Evolutionary conservation across 2,797 vertebrate species (phyloP).

Genomic region (Salmo trutta): DNA sequence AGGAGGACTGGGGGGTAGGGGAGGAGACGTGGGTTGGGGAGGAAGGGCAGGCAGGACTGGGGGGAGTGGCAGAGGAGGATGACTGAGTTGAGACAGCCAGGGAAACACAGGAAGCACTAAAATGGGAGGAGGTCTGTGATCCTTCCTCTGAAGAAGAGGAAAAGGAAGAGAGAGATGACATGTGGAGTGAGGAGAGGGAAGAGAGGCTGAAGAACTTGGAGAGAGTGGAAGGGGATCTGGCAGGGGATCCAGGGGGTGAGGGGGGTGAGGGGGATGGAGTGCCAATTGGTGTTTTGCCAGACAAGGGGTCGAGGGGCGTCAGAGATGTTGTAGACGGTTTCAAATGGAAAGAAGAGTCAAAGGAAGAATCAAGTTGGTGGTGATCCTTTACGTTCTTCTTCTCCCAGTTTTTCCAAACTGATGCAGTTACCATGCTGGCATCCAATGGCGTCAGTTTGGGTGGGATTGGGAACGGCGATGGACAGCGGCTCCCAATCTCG

Average conservation of each 20-base stretch:
- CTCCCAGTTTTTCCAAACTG: neutral
- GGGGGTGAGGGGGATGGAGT: conserved; percentile 60
- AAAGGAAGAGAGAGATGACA: neutral
- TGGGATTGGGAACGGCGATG: neutral
- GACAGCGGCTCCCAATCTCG: neutral
- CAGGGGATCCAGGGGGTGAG: conserved; percentile 75
- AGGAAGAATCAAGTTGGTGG: neutral
- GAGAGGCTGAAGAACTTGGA: neutral
- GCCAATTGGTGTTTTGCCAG: neutral
- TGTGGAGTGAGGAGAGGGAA: conserved; percentile 8
- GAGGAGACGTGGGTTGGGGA: conserved; percentile 9
- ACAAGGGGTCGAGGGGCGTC: neutral
- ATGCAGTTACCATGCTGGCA: neutral
- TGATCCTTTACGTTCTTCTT: neutral
- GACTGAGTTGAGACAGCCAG: neutral
- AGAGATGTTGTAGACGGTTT: neutral
- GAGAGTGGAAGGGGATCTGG: conserved; percentile 16
- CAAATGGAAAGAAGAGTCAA: neutral
- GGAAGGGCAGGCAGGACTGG: conserved; percentile 18
- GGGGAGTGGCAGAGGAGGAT: neutral
- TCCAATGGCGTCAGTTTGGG: neutral
- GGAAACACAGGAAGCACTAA: neutral
- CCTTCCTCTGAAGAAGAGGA: neutral
- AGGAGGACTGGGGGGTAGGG: conserved; percentile 8
- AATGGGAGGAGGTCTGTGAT: neutral